Evolutionary conservation across 2,113 vertebrate species (phyloP).

Genomic region (Beaufortia kweichowensis): DNA sequence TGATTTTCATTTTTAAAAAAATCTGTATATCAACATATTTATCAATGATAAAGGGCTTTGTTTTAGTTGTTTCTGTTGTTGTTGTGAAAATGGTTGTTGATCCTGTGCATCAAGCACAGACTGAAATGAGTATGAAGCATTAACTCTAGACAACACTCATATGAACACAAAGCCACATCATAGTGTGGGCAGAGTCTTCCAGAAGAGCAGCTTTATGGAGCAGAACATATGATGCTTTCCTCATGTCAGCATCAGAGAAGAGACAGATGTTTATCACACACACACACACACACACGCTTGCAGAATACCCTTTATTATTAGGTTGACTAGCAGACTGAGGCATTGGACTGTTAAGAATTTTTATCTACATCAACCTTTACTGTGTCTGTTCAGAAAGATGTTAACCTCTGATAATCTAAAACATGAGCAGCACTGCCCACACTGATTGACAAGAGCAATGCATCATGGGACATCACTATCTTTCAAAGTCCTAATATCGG

Average conservation of each 20-base stretch:
- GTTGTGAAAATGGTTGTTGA: no score
- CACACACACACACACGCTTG: conserved; percentile 34
- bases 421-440: background rate
- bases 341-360: conserved; percentile 26
- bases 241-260: conserved; percentile 35
- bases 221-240: conserved; percentile 47
- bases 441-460: background rate
- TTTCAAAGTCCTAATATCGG: no score
- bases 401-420: no score
- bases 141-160: conserved; percentile 16
- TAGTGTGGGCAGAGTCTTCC: conserved; percentile 35
- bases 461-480: background rate
- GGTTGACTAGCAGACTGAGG: conserved; percentile 27
- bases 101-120: background rate
- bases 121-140: background rate
- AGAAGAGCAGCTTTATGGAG: conserved; percentile 56
- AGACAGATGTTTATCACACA: conserved; percentile 69
- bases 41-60: no score
- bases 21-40: no score
- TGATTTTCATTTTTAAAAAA: no score
- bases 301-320: conserved; percentile 29
- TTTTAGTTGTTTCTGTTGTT: no score
- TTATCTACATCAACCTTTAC: conserved; percentile 1
- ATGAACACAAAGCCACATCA: conserved; percentile 25
- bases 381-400: background rate